These are phyloP conservation scores for Drosophila ohnishii DNA, from an alignment of 1,140 invertebrate species.

Conservation along the genomic window DNA sequence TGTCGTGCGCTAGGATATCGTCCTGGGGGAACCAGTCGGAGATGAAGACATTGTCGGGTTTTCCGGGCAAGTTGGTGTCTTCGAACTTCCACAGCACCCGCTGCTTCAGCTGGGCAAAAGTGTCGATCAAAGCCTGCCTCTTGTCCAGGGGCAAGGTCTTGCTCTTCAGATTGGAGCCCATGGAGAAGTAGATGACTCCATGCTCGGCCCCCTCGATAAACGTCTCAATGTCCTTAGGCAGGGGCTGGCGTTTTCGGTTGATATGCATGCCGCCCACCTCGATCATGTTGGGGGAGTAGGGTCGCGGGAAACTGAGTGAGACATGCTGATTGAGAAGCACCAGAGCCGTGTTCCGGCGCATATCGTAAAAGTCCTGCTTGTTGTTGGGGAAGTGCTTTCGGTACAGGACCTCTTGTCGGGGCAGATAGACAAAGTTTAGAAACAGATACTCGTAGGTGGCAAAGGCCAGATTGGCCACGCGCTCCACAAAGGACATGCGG, in stretches of 20 bases:
- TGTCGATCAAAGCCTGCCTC: constrained; percentile 84
- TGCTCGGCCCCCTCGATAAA: constrained; percentile 85
- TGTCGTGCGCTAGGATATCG: constrained; percentile 88
- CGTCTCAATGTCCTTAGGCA: constrained; percentile 83
- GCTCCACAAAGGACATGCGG: constrained; percentile 83
- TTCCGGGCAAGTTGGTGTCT: constrained; percentile 84
- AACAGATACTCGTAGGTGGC: constrained; percentile 57
- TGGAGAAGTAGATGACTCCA: constrained; percentile 86
- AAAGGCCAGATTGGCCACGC: constrained; percentile 82
- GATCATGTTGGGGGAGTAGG: constrained; percentile 84
- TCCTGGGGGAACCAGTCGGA: constrained; percentile 89
- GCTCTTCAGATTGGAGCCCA: constrained; percentile 86
- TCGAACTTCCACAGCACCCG: constrained; percentile 89
- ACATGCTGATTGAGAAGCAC: constrained; percentile 85
- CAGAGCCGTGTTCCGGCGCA: constrained; percentile 83
- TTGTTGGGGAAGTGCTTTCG: constrained; percentile 78
- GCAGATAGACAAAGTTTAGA: constrained; percentile 57
- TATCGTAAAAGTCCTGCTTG: constrained; percentile 64
- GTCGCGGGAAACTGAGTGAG: constrained; percentile 84
- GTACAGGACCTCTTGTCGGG: constrained; percentile 78
- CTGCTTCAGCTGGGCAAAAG: constrained; percentile 85
- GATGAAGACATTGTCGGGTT: constrained; percentile 86
- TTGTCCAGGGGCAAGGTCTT: constrained; percentile 84
- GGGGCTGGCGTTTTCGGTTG: constrained; percentile 69
- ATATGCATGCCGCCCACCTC: constrained; percentile 86